Evolutionary conservation across 2,113 vertebrate genomes (phyloP), one percentile per base, ranked within the genome.

Genomic region (Oplegnathus fasciatus): DNA sequence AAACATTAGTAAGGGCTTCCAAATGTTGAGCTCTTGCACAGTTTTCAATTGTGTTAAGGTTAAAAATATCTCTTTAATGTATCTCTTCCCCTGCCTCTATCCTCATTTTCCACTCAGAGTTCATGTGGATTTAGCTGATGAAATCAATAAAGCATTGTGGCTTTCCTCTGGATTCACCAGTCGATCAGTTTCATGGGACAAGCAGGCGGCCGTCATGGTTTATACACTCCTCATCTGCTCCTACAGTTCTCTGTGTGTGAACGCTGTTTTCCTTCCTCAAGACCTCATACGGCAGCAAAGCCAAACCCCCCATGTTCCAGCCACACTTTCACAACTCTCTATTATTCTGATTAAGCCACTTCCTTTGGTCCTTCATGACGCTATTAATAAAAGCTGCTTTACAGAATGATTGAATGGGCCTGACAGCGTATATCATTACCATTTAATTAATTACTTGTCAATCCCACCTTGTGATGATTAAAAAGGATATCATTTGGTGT

Each of bases 381-480:
- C 55, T 79, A 83, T 80, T 89, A 94, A 85, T 90, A 89, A 89
- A 82, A 64, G 60, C 83, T 71, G 70, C 82, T 84, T 85, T 54
- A 74, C 58, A 37, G 70, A 75, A 80, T 88, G 77, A 88, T 80
- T 73, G 81, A 94, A 88, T 26, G 54, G 64, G 74, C 68, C 77
- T 88, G 92, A 83, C 91, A 88, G 83, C 61, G 11, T 88, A 86
- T 82, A 85, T 71, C 70, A 89, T 92, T 89, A 78, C 54, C 69
- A 86, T 89, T 91, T 82, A 89, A 94, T 94, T 82, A 94, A 94
- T 92, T 86, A 89, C 90, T 86, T 87, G 89, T 88, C 92, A 92
- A 88, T 93, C 86, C 88, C 75, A 93, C 84, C 88, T 91, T 68
- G 67, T 82, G 80, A 91, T 94, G 91, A 94, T 92, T 93, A 93